Evolutionary conservation across 2,797 vertebrate species (phyloP).

Genomic region (Chrysocyon brachyurus): DNA sequence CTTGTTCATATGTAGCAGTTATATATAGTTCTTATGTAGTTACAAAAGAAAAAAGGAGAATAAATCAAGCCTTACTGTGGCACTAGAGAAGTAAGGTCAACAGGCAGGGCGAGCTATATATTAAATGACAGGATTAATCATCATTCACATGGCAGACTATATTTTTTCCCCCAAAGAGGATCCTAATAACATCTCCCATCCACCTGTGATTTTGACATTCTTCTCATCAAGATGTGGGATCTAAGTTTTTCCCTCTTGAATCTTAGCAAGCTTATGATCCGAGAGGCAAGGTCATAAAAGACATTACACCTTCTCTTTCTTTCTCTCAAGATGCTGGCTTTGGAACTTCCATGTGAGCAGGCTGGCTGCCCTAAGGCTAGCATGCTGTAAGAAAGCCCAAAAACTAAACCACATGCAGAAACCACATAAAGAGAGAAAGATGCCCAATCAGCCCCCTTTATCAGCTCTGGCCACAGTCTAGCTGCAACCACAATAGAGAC

Average conservation of each 20-base stretch:
- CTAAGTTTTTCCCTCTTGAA: not conserved
- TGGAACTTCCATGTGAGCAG: not conserved
- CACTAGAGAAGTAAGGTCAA: slow-evolving; percentile 5
- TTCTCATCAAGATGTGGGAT: not conserved
- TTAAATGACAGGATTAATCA: not conserved
- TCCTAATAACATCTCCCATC: not conserved
- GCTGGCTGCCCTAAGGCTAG: not conserved
- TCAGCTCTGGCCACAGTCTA: not conserved
- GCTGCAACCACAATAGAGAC: not conserved
- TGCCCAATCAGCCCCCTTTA: not conserved
- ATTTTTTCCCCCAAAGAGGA: slow-evolving; percentile 4
- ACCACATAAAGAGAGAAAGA: not conserved
- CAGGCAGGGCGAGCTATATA: not conserved
- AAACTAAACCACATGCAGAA: not conserved
- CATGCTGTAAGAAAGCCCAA: not conserved
- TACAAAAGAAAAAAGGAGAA: slow-evolving; percentile 49
- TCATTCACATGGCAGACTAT: not conserved
- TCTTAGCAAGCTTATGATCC: not conserved
- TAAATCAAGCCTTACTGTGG: not conserved
- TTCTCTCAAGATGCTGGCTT: not conserved
- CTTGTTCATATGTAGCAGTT: slow-evolving; percentile 23
- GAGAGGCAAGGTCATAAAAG: not conserved
- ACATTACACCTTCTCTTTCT: not conserved
- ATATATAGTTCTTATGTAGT: not conserved
- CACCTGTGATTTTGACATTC: not conserved